These are phyloP conservation scores for Mnemiopsis leidyi DNA, from an alignment of 37 sponge, comb jelly and placozoan species.

Conservation along the genomic window DNA sequence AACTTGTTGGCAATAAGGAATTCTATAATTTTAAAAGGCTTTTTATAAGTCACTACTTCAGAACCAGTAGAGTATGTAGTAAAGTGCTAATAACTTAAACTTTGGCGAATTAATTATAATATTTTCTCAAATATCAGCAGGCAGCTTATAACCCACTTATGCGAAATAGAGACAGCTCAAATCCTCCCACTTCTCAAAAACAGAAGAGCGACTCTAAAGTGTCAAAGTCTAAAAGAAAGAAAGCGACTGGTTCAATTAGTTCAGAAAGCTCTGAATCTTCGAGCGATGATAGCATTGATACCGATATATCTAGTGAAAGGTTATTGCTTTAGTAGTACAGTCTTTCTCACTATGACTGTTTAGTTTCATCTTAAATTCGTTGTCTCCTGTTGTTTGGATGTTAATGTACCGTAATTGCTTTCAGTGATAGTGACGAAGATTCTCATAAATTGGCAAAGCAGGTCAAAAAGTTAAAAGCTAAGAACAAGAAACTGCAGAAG, in stretches of 20 bases:
- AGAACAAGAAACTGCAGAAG: neutral
- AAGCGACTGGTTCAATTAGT: conserved; percentile 30
- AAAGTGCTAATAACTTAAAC: no score
- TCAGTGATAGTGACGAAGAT: conserved; percentile 39
- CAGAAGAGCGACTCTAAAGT: neutral
- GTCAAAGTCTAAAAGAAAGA: neutral
- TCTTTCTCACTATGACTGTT: neutral
- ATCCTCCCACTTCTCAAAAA: neutral
- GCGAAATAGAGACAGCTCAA: neutral
- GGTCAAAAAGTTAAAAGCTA: conserved; percentile 24
- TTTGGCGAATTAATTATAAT: no score
- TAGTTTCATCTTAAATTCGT: neutral
- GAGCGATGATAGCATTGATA: neutral
- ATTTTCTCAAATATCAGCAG: neutral
- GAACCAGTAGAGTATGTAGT: no score
- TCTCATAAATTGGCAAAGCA: conserved; percentile 24
- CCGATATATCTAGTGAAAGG: conserved; percentile 58
- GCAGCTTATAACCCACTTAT: conserved; percentile 48
- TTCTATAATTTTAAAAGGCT: no score
- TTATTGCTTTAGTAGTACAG: neutral
- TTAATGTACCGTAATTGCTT: neutral
- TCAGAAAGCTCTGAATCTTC: conserved; percentile 55
- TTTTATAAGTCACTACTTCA: no score
- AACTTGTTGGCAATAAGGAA: no score
- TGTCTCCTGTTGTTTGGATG: neutral